Evolutionary conservation across 2,888 invertebrate genomes (phyloP), one percentile per base, ranked within the genome.

Genomic region (Cheilosia impressa): DNA sequence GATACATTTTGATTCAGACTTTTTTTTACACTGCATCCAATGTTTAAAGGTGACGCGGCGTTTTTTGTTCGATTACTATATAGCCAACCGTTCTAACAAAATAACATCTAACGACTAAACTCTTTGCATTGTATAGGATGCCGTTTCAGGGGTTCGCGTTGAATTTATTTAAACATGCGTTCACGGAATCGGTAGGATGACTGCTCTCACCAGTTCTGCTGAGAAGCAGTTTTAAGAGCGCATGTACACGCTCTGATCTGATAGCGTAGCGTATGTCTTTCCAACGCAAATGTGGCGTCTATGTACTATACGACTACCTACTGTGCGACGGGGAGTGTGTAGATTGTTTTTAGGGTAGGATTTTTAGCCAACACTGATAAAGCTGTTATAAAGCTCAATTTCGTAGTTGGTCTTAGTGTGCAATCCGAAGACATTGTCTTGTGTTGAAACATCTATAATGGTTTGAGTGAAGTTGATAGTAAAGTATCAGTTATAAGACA

Each of bases 221-320:
- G 47, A 71, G 22, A 68, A 83, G 19, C 34, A 43, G 41, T 66
- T 58, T 65, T 43, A 57, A 66, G 58, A 77, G 83, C 83, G 63
- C 73, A 58, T 62, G 78, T 19, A 55, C 66, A 13, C 31, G 31
- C 43, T 47, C 5, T 17, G 6, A 27, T n/a, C n/a, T n/a, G n/a
- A n/a, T n/a, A n/a, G n/a, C n/a, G n/a, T 34, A 24, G 22, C 24
- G 60, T 58, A 10, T 17, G 17, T n/a, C 6, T 17, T 9, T 9
- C 17, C 19, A 19, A 47, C 17, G 41, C 9, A 43, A 43, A 53
- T 53, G 7, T 52, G 66, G 55, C 43, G 43, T 52, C 22, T 19
- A 65, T 62, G 13, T 50, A 19, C 1, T 31, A 0, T 47, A 45
- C 45, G 13, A n/a, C 3, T 27, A 55, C 10, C 2, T 55, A 34